These are phyloP conservation scores for Myodes glareolus DNA, from an alignment of 2,113 vertebrate genomes.

Conservation along the genomic window DNA sequence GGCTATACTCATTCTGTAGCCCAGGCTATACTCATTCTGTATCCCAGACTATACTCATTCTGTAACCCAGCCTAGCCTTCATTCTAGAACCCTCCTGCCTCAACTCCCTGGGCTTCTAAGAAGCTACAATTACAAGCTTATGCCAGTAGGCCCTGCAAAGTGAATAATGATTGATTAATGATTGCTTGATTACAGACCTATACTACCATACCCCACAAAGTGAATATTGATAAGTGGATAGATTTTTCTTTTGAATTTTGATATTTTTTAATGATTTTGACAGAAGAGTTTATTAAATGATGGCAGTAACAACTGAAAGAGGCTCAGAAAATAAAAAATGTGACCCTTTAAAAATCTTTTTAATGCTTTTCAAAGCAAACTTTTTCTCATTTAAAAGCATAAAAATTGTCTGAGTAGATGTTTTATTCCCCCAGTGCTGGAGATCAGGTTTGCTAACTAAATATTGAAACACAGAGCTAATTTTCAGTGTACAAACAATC, in stretches of 20 bases:
- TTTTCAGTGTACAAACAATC: not conserved
- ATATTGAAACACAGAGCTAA: not conserved
- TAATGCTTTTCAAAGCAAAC: not conserved
- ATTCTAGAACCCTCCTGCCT: not conserved
- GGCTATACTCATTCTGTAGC: too few species aligned
- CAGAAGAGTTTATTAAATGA: not conserved
- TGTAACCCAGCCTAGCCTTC: not conserved
- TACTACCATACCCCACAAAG: not conserved
- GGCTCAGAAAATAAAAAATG: not conserved
- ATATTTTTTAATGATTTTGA: slow-evolving; percentile 1
- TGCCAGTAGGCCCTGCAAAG: not conserved
- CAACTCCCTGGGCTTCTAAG: not conserved
- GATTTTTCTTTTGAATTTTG: slow-evolving; percentile 17
- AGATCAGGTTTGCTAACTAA: not conserved
- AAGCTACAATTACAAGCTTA: not conserved
- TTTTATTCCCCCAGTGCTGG: not conserved
- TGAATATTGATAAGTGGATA: not conserved
- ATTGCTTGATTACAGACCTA: not conserved
- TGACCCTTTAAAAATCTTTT: not conserved
- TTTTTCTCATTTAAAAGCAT: not conserved
- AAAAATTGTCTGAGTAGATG: slow-evolving; percentile 1
- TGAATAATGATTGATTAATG: not conserved
- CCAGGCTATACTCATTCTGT: not conserved
- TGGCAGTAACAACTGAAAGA: not conserved
- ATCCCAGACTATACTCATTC: not conserved